Evolutionary conservation across 2,888 invertebrate species (phyloP).

Genomic region (Hypercompe scribonia): DNA sequence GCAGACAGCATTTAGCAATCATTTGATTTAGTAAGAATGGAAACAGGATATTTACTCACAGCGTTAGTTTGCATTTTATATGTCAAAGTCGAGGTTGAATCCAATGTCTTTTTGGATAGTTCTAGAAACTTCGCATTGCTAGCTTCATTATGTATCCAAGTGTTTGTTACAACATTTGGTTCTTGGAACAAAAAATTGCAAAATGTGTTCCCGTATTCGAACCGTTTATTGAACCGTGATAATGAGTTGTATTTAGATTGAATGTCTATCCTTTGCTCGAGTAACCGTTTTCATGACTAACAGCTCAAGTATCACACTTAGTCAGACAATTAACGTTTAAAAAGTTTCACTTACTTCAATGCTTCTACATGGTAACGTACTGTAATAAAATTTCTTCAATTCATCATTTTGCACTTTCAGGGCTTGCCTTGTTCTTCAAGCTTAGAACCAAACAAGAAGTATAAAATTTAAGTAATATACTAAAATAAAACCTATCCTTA

Average conservation of each 20-base stretch:
- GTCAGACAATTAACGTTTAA: not conserved
- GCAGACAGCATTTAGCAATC: conserved; percentile 28
- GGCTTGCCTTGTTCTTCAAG: no score
- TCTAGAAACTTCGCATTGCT: not conserved
- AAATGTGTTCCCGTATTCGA: not conserved
- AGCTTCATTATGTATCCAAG: not conserved
- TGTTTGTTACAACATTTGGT: not conserved
- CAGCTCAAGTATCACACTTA: not conserved
- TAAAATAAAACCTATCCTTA: no score
- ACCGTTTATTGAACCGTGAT: not conserved
- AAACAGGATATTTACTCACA: conserved; percentile 48
- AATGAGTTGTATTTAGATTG: not conserved
- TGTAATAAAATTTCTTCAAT: no score
- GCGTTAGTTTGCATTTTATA: conserved; percentile 10
- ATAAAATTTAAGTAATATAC: no score
- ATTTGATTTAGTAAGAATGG: conserved; percentile 28
- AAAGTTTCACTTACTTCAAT: no score
- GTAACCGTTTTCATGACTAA: not conserved
- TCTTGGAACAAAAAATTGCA: no score
- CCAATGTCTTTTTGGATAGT: not conserved
- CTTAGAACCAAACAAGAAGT: no score
- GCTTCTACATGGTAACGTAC: no score
- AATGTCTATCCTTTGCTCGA: not conserved
- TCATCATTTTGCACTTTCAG: no score
- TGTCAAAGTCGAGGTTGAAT: conserved; percentile 10